Conservation (phyloP, 1,140 invertebrate genomes). For the Tyrophagus putrescentiae region DNA sequence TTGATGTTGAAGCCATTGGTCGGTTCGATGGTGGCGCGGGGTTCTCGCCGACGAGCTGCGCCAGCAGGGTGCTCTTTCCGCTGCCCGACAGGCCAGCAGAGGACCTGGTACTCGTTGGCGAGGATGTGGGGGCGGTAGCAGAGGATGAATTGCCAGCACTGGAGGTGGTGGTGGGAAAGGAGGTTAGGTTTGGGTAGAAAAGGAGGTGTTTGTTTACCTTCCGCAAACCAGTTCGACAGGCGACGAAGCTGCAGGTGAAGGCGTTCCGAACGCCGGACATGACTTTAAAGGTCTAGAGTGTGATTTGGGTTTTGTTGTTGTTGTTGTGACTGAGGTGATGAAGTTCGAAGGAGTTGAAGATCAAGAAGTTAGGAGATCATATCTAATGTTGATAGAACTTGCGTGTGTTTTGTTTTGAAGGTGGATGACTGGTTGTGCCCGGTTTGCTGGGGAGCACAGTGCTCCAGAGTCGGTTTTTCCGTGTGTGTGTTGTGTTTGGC, state of each 20-base stretch:
- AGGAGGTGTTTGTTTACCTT: slow-evolving; percentile 8
- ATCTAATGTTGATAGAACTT: too few species aligned
- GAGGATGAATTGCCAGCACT: slow-evolving; percentile 29
- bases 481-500: too few species aligned
- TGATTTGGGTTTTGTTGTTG: too few species aligned
- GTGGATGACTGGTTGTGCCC: too few species aligned
- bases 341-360: too few species aligned
- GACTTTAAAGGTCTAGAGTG: too few species aligned
- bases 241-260: slow-evolving; percentile 21
- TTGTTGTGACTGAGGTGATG: too few species aligned
- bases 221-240: slow-evolving; percentile 20
- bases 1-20: slow-evolving; percentile 33
- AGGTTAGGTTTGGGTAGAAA: background rate
- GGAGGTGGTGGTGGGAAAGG: background rate
- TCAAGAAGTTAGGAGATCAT: too few species aligned
- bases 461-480: too few species aligned
- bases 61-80: slow-evolving; percentile 33
- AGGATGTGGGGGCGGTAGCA: slow-evolving; percentile 26
- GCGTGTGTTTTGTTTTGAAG: too few species aligned
- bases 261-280: slow-evolving; percentile 24
- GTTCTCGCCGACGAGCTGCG: slow-evolving; percentile 33
- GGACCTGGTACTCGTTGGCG: slow-evolving; percentile 27
- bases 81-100: slow-evolving; percentile 34
- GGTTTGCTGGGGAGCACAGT: too few species aligned
- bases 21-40: slow-evolving; percentile 31